Evolutionary conservation across 2,113 vertebrate genomes (phyloP), one percentile per base, ranked within the genome.

Genomic region (Microtus ochrogaster): DNA sequence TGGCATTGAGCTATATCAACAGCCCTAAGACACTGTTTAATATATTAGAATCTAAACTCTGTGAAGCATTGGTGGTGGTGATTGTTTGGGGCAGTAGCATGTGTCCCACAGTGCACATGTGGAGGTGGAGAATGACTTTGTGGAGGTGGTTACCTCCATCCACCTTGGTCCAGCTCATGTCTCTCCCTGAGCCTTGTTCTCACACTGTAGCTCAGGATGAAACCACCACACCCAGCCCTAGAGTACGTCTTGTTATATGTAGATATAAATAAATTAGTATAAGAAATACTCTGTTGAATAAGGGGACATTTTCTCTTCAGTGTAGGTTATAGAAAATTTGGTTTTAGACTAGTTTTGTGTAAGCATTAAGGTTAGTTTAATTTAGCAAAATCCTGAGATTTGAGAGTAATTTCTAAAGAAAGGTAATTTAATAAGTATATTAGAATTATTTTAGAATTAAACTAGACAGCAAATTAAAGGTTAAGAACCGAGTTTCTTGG

Each of bases 311-410:
- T 95, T 88, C 30, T 89, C 21, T 89, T 55, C 24, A 79, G 55
- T 30, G 28, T 16, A 26, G 36, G 7, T 94, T 95, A 52, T 81
- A 97, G 41, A 2, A 17, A 88, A 84, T 12, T 89, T 87, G 63
- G 6, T 73, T 76, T 79, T 93, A 90, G 58, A 24, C 11, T 73
- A 77, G 12, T 77, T 95, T 95, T 89, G 5, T 44, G 16, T 74
- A 65, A 70, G 12, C 47, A 24, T 87, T n/a, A 74, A 79, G 33
- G 28, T 47, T 90, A 88, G 61, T 82, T 85, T 91, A 88, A 94
- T 86, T 94, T 92, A 92, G 41, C 84, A 95, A 79, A 76, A 94
- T 87, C n/a, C 95, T 95, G 82, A 72, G 19, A 72, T 68, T 44
- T 77, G 10, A 10, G 36, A 61, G 14, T 90, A 79, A 65, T 87